Percentiles rank a stretch among this genome's conserved stretches.
phyloP scores from a whole-genome alignment of 1,140 invertebrate species.

The Drosophila takahashii region DNA sequence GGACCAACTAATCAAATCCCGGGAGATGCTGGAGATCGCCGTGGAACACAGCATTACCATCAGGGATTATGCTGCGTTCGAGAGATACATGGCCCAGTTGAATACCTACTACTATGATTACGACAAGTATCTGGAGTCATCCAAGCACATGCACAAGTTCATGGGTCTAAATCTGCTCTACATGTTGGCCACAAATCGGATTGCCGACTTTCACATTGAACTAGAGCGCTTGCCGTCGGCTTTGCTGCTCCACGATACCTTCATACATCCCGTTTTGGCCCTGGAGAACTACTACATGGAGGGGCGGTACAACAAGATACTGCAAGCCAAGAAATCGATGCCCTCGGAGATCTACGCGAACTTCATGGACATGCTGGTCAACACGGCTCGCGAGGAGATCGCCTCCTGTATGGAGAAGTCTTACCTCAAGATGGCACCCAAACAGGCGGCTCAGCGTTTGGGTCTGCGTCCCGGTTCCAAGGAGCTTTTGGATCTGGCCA shows the following conservation, averaged over 20 bases:
- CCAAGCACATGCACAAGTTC: constrained; percentile 97
- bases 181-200: constrained; percentile 97
- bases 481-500: constrained; percentile 91
- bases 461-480: constrained; percentile 91
- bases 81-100: constrained; percentile 97
- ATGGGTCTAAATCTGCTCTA: constrained; percentile 97
- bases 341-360: constrained; percentile 97
- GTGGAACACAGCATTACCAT: constrained; percentile 96
- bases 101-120: constrained; percentile 99
- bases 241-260: constrained; percentile 95
- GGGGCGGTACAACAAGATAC: constrained; percentile 98
- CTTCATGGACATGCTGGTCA: constrained; percentile 98
- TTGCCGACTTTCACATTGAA: constrained; percentile 99
- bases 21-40: constrained; percentile 97
- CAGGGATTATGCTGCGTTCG: constrained; percentile 97
- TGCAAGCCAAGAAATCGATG: constrained; percentile 91
- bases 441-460: constrained; percentile 94
- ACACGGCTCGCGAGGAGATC: constrained; percentile 98
- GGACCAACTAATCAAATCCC: constrained; percentile 81
- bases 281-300: constrained; percentile 99
- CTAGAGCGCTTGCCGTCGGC: constrained; percentile 96
- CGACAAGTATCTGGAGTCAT: constrained; percentile 93
- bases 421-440: constrained; percentile 94
- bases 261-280: constrained; percentile 96
- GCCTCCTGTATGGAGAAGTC: constrained; percentile 98